Evolutionary conservation across 1,140 invertebrate species (phyloP), one percentile per base, ranked within the genome.

Genomic region (Drosophila repletoides): DNA sequence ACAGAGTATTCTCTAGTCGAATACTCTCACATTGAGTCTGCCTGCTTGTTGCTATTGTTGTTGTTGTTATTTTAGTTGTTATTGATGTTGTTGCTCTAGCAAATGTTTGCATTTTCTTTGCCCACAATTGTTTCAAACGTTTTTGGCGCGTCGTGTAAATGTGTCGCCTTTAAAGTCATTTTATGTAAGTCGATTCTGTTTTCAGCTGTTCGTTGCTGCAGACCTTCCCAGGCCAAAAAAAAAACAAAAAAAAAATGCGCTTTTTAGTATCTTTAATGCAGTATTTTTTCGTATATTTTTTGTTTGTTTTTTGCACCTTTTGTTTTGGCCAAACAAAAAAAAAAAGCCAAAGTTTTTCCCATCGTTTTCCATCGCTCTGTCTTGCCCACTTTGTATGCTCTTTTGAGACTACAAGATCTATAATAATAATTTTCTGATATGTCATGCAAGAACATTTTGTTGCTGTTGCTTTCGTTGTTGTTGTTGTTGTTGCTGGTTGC

Each of bases 151-250:
- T 65, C 73, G 70, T 83, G 77, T 77, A 83, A 84, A 84, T 84
- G 81, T 80, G 81, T 86, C 80, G 80, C 80, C 83, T 86, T 76
- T 86, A 80, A 86, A 80, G 81, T 73, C 80, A 84, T 76, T 86
- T 84, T 80, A 86, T 84, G 76, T 86, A 84, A 84, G 80, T 75
- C 80, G 81, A 80, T 80, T 84, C 81, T 80, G 72, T 72, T 80
- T 52, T 41, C n/a, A n/a, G n/a, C n/a, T n/a, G n/a, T n/a, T n/a
- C 45, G 66, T 64, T 60, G 59, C 61, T 73, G 48, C 66, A 52
- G 52, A 45, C 63, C 48, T 76, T 60, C 71, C 65, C 75, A 63
- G 31, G 33, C 68, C 46, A 34, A 0, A 19, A 86, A 86, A 61
- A 71, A 74, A 86, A 79, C 80, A n/a, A n/a, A n/a, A n/a, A n/a